These are phyloP conservation scores for Poecilia wingei DNA, from an alignment of 2,797 vertebrate genomes.

Conservation along the genomic window DNA sequence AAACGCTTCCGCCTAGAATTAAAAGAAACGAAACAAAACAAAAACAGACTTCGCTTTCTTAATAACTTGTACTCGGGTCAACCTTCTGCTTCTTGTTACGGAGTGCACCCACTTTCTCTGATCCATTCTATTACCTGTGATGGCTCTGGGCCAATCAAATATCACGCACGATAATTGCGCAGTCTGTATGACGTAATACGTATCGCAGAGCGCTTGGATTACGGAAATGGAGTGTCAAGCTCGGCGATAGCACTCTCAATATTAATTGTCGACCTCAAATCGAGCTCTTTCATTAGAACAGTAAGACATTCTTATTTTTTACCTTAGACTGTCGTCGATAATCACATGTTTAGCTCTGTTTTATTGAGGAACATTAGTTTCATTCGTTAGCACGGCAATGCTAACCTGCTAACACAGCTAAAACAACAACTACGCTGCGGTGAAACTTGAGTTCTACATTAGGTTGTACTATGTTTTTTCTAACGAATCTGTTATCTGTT, in stretches of 20 bases:
- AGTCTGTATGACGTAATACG: conserved; percentile 26
- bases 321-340: background rate
- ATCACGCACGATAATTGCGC: background rate
- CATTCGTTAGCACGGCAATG: background rate
- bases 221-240: conserved; percentile 52
- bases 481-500: background rate
- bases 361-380: background rate
- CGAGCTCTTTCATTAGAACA: conserved; percentile 9
- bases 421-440: conserved; percentile 16
- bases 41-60: background rate
- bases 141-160: conserved; percentile 25
- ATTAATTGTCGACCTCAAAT: background rate
- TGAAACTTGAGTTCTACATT: conserved; percentile 1
- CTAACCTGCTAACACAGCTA: conserved; percentile 9
- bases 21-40: background rate
- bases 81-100: background rate
- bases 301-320: conserved; percentile 13
- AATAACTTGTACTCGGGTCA: background rate
- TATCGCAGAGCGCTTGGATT: background rate
- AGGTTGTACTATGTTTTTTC: background rate
- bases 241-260: background rate
- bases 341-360: background rate
- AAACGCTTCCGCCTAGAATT: background rate
- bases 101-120: background rate
- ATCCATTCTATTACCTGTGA: background rate